Conservation (phyloP, 2,797 vertebrate genomes). For the Monodelphis domestica region DNA sequence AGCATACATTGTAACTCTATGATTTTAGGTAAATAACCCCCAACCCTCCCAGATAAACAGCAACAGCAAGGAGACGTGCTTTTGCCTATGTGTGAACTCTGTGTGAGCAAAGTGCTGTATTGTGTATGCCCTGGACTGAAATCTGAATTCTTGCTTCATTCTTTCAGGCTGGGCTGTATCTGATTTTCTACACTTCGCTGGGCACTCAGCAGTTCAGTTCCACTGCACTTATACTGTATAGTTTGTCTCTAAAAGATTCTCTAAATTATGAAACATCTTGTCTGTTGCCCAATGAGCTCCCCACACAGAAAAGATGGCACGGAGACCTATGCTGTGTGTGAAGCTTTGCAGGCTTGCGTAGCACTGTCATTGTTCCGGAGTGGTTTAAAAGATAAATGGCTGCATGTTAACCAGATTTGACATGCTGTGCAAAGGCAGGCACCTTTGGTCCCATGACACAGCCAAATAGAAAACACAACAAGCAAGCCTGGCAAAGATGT, state of each 20-base stretch:
- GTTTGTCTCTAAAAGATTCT: conserved; percentile 92
- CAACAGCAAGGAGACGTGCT: conserved; percentile 69
- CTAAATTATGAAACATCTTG: conserved; percentile 92
- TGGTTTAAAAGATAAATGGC: conserved; percentile 93
- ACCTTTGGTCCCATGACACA: conserved; percentile 94
- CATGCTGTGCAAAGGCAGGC: conserved; percentile 94
- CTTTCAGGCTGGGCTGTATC: conserved; percentile 86
- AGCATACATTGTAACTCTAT: conserved; percentile 9
- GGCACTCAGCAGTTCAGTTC: conserved; percentile 92
- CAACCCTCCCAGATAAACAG: neutral
- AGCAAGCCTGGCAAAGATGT: conserved; percentile 88
- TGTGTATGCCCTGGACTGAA: conserved; percentile 79
- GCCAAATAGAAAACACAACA: conserved; percentile 90
- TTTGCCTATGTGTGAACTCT: conserved; percentile 82
- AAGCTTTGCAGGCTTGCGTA: conserved; percentile 81
- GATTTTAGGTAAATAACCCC: conserved; percentile 57
- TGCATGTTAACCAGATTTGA: conserved; percentile 96
- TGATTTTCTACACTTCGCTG: conserved; percentile 94
- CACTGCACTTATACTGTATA: conserved; percentile 91
- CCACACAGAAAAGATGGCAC: conserved; percentile 76
- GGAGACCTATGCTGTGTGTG: conserved; percentile 78
- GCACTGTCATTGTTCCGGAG: conserved; percentile 87
- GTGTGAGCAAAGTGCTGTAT: conserved; percentile 76
- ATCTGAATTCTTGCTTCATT: conserved; percentile 83
- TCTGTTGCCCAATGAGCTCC: conserved; percentile 90